Percentiles rank a stretch among this genome's conserved stretches.
Conservation (phyloP, 2,888 invertebrate species). For the Acrobasis suavella region DNA sequence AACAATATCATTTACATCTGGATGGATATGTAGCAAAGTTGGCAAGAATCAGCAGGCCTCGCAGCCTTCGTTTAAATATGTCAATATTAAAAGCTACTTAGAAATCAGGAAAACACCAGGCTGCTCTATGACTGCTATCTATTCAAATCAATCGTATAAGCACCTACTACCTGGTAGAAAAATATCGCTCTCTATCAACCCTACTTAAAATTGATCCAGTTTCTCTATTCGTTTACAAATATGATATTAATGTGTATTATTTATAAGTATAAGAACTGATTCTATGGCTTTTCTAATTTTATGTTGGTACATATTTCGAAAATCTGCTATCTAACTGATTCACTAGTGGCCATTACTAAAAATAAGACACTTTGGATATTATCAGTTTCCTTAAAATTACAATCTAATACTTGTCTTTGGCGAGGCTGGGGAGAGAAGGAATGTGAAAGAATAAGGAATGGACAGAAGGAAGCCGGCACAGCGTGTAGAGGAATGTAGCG, state of each 20-base stretch:
- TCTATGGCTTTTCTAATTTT: conserved; percentile 65
- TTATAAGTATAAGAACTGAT: conserved; percentile 52
- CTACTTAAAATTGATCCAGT: conserved; percentile 74
- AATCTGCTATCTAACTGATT: conserved; percentile 76
- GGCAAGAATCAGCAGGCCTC: conserved; percentile 70
- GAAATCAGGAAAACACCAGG: conserved; percentile 69
- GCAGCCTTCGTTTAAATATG: conserved; percentile 49
- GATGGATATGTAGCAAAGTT: conserved; percentile 76
- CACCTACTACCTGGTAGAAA: conserved; percentile 75
- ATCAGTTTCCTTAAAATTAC: conserved; percentile 69
- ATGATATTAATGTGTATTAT: conserved; percentile 54
- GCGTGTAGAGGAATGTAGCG: conserved; percentile 45
- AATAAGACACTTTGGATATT: conserved; percentile 80
- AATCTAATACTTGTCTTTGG: conserved; percentile 51
- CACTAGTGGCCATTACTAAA: conserved; percentile 77
- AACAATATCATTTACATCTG: conserved; percentile 65
- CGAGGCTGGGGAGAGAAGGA: conserved; percentile 60
- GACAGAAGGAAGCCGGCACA: conserved; percentile 48
- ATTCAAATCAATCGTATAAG: conserved; percentile 70
- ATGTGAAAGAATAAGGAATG: conserved; percentile 70
- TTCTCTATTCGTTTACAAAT: conserved; percentile 51
- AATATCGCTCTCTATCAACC: conserved; percentile 71
- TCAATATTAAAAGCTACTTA: conserved; percentile 66
- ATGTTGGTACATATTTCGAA: conserved; percentile 73
- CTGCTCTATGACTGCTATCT: conserved; percentile 67